Evolutionary conservation across 2,888 invertebrate genomes (phyloP), one percentile per base, ranked within the genome.

Genomic region (Drosophila neonasuta): DNA sequence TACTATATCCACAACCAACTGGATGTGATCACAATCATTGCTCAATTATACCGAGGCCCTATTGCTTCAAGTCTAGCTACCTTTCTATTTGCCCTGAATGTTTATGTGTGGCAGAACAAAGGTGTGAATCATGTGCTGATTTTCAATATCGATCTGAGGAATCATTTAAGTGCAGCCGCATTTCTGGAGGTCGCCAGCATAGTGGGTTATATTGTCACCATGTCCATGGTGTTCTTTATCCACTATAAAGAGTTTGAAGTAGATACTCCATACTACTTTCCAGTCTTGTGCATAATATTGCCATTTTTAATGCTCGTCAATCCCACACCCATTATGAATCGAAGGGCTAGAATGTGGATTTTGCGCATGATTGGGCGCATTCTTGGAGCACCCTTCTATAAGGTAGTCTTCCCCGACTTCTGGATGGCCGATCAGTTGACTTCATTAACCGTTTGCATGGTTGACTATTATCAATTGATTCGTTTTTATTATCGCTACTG

Each of bases 341-440:
- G 96, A 86, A 95, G 96, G 87, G 97, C 97, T 0, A 92, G 98
- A 71, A 96, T 96, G 91, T 98, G 98, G 98, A 93, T 97, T 7
- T 91, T 98, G 29, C 93, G 94, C 89, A 95, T 97, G 77, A 92
- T 74, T 24, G 94, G 94, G 71, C 93, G 96, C 50, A 94, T 97
- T 60, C 83, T 97, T 36, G 93, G 95, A 32, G 97, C 98, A 0
- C 98, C 98, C n/a, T 97, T 97, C 87, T 95, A 95, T 88, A 95
- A 95, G 71, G 98, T 99, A 6, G 93, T 95, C 17, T 99, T 99
- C 89, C 97, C 97, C 2, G 98, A 99, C 91, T 99, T 99, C 92
- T 99, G 98, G 98, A 93, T 99, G 89, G 98, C 75, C 11, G 99
- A 99, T 92, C 99, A 99, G 90, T 92, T 98, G 88, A 98, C 97